Evolutionary conservation across 64 coral and sea anemone species (phyloP).

Genomic region (Pocillopora damicornis): DNA sequence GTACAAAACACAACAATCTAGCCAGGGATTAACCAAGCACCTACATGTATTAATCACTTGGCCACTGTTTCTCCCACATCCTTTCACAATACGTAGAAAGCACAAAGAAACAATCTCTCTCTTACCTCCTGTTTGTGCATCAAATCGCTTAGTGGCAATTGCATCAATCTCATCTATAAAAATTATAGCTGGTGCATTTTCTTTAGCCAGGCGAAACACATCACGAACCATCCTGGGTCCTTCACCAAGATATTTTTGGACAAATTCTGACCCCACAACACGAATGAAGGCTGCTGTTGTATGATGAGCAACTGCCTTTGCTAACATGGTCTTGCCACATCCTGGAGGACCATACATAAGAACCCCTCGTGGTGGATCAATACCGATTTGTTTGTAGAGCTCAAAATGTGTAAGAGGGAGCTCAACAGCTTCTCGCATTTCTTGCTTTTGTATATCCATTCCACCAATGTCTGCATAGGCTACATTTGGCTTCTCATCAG

Average conservation of each 20-base stretch:
- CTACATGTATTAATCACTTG: too few species aligned
- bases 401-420: constrained; percentile 98
- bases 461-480: constrained; percentile 94
- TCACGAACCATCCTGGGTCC: constrained; percentile 98
- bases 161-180: constrained; percentile 99
- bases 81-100: too few species aligned
- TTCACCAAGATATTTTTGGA: constrained; percentile 98
- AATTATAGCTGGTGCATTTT: constrained; percentile 98
- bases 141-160: constrained; percentile 98
- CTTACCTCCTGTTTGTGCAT: constrained; percentile 98
- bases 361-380: constrained; percentile 95
- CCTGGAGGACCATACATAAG: constrained; percentile 95
- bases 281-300: constrained; percentile 97
- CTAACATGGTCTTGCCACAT: constrained; percentile 99
- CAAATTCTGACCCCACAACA: constrained; percentile 99
- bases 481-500: constrained; percentile 90
- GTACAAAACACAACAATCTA: too few species aligned
- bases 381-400: constrained; percentile 99
- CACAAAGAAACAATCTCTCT: background rate
- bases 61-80: too few species aligned
- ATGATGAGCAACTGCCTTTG: constrained; percentile 97
- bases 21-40: too few species aligned
- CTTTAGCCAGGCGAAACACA: constrained; percentile 95
- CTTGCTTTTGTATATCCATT: constrained; percentile 99
- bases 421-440: constrained; percentile 95